Conservation (phyloP, 2,888 invertebrate species). For the Netelia melanura region DNA sequence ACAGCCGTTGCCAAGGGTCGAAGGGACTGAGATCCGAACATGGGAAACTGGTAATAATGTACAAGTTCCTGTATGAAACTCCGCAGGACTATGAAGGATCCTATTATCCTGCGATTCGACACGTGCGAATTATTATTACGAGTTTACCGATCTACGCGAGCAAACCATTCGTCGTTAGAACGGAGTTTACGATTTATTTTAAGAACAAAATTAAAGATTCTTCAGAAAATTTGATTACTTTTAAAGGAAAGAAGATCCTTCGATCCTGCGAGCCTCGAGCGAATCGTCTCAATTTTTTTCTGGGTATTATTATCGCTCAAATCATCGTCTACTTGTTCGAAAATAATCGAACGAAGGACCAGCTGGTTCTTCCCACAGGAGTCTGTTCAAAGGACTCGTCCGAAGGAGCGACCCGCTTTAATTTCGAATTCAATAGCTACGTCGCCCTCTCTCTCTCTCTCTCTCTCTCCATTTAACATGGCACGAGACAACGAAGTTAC, state of each 20-base stretch:
- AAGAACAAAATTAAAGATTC: not conserved
- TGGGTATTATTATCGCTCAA: not conserved
- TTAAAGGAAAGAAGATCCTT: not conserved
- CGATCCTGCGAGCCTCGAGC: not conserved
- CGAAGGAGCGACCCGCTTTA: not conserved
- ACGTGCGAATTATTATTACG: conserved; percentile 25
- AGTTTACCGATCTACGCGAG: conserved; percentile 16
- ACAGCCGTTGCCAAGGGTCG: conserved; percentile 64
- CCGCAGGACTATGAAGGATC: conserved; percentile 44
- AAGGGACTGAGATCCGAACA: conserved; percentile 39
- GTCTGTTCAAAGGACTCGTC: not conserved
- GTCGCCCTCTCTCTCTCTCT: not conserved
- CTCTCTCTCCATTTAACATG: conserved; percentile 38
- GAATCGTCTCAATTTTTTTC: not conserved
- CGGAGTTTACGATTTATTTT: not conserved
- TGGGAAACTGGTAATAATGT: conserved; percentile 50
- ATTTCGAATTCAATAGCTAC: conserved; percentile 44
- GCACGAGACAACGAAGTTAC: conserved; percentile 54
- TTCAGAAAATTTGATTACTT: not conserved
- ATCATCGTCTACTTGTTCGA: conserved; percentile 22
- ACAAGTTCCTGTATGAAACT: conserved; percentile 40
- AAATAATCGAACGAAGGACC: conserved; percentile 42
- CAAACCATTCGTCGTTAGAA: not conserved
- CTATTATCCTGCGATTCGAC: conserved; percentile 29
- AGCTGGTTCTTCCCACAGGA: not conserved